Evolutionary conservation across 1,140 invertebrate species (phyloP).

Genomic region (Adelges cooleyi): DNA sequence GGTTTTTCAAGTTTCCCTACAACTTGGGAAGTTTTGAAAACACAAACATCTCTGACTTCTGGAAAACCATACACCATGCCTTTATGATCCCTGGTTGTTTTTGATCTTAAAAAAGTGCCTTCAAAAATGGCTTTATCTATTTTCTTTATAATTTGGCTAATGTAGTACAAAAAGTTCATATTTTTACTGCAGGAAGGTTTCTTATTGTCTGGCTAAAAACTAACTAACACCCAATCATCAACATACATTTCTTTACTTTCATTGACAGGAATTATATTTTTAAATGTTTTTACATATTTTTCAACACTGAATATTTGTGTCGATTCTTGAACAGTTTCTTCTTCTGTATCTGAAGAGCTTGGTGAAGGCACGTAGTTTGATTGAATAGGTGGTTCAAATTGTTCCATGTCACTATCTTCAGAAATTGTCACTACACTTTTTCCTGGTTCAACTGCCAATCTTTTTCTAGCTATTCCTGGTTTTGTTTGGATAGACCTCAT

Average conservation of each 20-base stretch:
- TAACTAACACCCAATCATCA: constrained; percentile 25
- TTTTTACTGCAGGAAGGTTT: constrained; percentile 1
- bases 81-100: background rate
- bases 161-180: background rate
- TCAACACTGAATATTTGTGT: background rate
- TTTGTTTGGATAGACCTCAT: background rate
- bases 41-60: constrained; percentile 12
- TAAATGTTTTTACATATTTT: constrained; percentile 6
- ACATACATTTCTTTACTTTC: background rate
- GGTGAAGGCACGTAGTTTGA: background rate
- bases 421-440: background rate
- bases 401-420: background rate
- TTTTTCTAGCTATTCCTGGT: background rate
- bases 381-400: background rate
- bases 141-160: constrained; percentile 3
- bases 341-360: background rate
- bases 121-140: background rate
- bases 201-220: constrained; percentile 1
- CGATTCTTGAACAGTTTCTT: background rate
- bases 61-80: constrained; percentile 25
- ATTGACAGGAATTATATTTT: constrained; percentile 20
- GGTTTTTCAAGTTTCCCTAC: constrained; percentile 4
- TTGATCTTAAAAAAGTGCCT: constrained; percentile 11
- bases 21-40: constrained; percentile 10
- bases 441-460: background rate